Percentiles rank a stretch among this genome's conserved stretches.
phyloP scores from a whole-genome alignment of 2,113 vertebrate species.

The Ceyx cyanopectus region DNA sequence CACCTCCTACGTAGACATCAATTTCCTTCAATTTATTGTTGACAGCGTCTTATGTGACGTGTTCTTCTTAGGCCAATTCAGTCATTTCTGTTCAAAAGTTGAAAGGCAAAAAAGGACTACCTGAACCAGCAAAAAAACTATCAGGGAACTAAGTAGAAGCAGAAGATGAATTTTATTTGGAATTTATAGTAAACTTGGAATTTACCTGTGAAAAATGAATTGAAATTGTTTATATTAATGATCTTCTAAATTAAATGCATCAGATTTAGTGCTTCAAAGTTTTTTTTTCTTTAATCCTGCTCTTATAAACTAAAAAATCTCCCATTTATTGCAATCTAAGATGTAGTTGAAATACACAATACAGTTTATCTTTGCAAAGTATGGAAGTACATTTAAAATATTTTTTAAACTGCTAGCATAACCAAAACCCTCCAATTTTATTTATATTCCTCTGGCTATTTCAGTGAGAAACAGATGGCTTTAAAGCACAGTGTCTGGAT shows the following conservation, averaged over 20 bases:
- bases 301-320: neutral
- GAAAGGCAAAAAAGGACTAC: neutral
- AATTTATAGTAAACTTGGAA: neutral
- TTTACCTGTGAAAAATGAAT: neutral
- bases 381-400: constrained; percentile 12
- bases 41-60: neutral
- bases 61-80: neutral
- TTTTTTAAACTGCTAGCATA: neutral
- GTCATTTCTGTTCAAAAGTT: neutral
- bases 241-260: constrained; percentile 8
- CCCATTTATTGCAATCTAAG: neutral
- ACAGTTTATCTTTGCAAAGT: neutral
- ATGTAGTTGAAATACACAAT: neutral
- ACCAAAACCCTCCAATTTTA: rapidly evolving
- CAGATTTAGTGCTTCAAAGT: constrained; percentile 23
- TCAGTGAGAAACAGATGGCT: constrained; percentile 1
- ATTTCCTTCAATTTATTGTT: neutral
- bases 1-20: rapidly evolving
- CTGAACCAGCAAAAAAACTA: neutral
- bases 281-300: constrained; percentile 26
- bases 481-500: neutral
- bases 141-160: neutral
- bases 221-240: constrained; percentile 20
- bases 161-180: neutral
- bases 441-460: constrained; percentile 6